Percentiles rank a stretch among this genome's conserved stretches.
Evolutionary conservation across 2,797 vertebrate species (phyloP).

Genomic region (Oreochromis mossambicus): DNA sequence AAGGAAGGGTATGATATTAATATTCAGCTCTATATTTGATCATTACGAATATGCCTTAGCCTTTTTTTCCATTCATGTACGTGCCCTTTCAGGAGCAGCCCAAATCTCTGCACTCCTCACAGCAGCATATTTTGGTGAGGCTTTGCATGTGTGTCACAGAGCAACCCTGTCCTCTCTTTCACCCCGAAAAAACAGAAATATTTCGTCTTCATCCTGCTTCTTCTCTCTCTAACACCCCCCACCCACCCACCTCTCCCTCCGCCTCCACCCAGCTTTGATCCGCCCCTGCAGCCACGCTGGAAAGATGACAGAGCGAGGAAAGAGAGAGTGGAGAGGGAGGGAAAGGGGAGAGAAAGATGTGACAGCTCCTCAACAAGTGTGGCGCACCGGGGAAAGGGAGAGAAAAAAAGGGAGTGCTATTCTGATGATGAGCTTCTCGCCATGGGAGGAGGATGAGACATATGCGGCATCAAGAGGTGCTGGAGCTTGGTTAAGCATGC

Average conservation of each 20-base stretch:
- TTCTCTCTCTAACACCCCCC: background rate
- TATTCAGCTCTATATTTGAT: background rate
- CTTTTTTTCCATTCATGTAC: background rate
- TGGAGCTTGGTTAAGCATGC: constrained; percentile 49
- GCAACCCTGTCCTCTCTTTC: constrained; percentile 76
- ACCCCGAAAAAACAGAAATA: constrained; percentile 71
- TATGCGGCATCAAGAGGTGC: constrained; percentile 55
- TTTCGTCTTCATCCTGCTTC: constrained; percentile 37
- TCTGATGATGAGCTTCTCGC: constrained; percentile 63
- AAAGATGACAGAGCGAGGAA: constrained; percentile 64
- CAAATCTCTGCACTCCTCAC: constrained; percentile 7
- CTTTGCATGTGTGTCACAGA: constrained; percentile 68
- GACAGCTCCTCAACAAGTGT: constrained; percentile 76
- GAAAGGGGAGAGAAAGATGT: constrained; percentile 46
- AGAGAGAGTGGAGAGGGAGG: constrained; percentile 19
- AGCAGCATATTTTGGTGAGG: constrained; percentile 24
- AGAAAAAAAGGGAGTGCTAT: constrained; percentile 31
- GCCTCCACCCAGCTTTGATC: constrained; percentile 72
- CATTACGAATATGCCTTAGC: background rate
- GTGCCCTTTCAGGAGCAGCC: background rate
- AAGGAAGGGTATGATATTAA: background rate
- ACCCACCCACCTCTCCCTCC: constrained; percentile 24
- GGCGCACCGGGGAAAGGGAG: constrained; percentile 31
- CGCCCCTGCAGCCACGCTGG: constrained; percentile 71
- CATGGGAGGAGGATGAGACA: constrained; percentile 42